Base-by-base conservation (phyloP, 1,140 invertebrate genomes). In the Drosophila kanapiae region DNA sequence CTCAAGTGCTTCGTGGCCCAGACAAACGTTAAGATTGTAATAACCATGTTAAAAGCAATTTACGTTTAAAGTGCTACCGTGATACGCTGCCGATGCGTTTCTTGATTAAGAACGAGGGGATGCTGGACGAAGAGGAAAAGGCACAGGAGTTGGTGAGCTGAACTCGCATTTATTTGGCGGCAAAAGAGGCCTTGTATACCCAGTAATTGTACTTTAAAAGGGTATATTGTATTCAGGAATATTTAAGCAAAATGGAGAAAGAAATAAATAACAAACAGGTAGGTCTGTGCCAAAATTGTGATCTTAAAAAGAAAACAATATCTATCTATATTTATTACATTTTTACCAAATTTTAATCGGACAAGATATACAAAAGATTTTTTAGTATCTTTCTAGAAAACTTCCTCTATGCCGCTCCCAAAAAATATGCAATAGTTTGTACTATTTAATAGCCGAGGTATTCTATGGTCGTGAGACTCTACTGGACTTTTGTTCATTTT, bases 21-120 rank as follows among this genome's bases (percentile, higher is more conserved):
- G 85, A 88, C 85, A 88, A 88, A 88, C 85, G 85, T 88, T 88
- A 90, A 88, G 85, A 88, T 88, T 90, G 85, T 88, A 88, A 88
- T 88, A 91, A 91, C 86, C 86, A 91, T 91, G 86, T 91, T 91
- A 91, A 91, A 91, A 91, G 86, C 86, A 91, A 91, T 91, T 91
- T 91, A 91, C 86, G 82, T 91, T 91, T 91, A 80, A 91, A 91
- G 86, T 91, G 86, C 86, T 91, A 91, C 86, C 80, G 86, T 91
- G 86, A 91, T 91, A 91, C 86, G 86, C 86, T 77, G 86, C 82
- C 79, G 86, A 85, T 90, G 85, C 85, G 85, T 88, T 88, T 84
- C 85, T 84, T 88, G 85, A 88, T 88, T 88, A 88, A 90, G 85
- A 90, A 81, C 74, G 57, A 65, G 74, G 31, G 68, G 62, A 69